These are phyloP conservation scores for Melanostoma mellinum DNA, from an alignment of 2,888 invertebrate species.

Conservation along the genomic window DNA sequence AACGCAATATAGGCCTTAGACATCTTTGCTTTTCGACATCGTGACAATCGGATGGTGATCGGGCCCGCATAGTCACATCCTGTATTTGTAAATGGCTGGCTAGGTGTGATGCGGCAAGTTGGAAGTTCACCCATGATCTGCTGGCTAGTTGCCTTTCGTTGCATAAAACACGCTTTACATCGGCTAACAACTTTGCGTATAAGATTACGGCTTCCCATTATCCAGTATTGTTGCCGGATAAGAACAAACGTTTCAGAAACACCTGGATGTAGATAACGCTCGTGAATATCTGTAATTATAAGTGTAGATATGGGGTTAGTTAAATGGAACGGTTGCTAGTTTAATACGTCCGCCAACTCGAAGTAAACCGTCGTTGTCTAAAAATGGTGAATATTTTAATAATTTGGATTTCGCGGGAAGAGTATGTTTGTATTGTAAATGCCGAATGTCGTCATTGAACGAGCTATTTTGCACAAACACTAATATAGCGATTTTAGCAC, in stretches of 20 bases:
- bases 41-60: conserved; percentile 36
- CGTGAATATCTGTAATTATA: conserved; percentile 26
- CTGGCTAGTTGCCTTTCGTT: conserved; percentile 23
- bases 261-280: conserved; percentile 31
- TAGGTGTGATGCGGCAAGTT: conserved; percentile 1
- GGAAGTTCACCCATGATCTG: conserved; percentile 60
- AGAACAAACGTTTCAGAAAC: conserved; percentile 30
- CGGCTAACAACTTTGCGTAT: conserved; percentile 34
- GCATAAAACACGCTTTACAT: conserved; percentile 56
- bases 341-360: conserved; percentile 7
- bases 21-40: conserved; percentile 15
- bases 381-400: conserved; percentile 1
- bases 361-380: conserved; percentile 9
- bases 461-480: background rate
- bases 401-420: conserved; percentile 11
- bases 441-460: background rate
- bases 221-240: conserved; percentile 49
- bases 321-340: conserved; percentile 7
- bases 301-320: conserved; percentile 13
- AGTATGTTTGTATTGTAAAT: background rate
- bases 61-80: conserved; percentile 50
- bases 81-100: conserved; percentile 30
- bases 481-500: background rate
- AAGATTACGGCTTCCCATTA: conserved; percentile 37
- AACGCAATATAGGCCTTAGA: conserved; percentile 48